A percentile compares a stretch with the other conserved stretches of the same genome.
Conservation (phyloP, 2,888 invertebrate species). For the Troides helena region DNA sequence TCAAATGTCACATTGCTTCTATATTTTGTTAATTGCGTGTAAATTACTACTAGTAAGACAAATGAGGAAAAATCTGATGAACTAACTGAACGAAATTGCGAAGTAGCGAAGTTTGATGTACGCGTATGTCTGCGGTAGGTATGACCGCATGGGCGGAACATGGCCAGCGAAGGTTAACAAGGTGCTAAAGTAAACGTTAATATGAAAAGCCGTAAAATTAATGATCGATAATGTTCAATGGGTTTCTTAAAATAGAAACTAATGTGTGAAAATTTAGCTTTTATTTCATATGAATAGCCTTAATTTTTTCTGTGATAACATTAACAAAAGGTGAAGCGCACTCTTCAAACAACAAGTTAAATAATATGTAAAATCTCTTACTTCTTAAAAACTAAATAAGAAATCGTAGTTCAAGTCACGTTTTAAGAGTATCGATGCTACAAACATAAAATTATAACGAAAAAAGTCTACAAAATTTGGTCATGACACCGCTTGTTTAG, state of each 20-base stretch:
- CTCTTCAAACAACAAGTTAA: too few relatives aligned
- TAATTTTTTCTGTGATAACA: too few relatives aligned
- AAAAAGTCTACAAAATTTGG: too few relatives aligned
- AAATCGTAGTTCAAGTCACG: too few relatives aligned
- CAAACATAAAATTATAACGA: too few relatives aligned
- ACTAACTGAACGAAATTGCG: constrained; percentile 10
- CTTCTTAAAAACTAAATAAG: too few relatives aligned
- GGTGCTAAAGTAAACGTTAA: constrained; percentile 72
- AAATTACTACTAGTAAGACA: not conserved
- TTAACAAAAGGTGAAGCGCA: too few relatives aligned
- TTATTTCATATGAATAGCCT: too few relatives aligned
- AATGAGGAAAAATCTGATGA: not conserved
- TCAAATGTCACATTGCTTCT: constrained; percentile 2
- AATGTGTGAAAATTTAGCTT: constrained; percentile 4
- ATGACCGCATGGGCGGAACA: constrained; percentile 45
- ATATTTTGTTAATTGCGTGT: not conserved
- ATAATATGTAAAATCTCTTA: too few relatives aligned
- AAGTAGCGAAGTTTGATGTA: constrained; percentile 22
- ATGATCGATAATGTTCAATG: constrained; percentile 44
- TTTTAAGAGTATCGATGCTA: too few relatives aligned
- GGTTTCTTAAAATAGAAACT: constrained; percentile 19
- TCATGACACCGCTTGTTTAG: too few relatives aligned
- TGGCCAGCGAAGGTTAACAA: constrained; percentile 67
- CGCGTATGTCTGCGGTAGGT: constrained; percentile 63
- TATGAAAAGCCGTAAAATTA: constrained; percentile 61